Percentiles rank a stretch among this genome's conserved stretches.
phyloP scores from a whole-genome alignment of 1,140 invertebrate species.

The Vanessa tameamea region DNA sequence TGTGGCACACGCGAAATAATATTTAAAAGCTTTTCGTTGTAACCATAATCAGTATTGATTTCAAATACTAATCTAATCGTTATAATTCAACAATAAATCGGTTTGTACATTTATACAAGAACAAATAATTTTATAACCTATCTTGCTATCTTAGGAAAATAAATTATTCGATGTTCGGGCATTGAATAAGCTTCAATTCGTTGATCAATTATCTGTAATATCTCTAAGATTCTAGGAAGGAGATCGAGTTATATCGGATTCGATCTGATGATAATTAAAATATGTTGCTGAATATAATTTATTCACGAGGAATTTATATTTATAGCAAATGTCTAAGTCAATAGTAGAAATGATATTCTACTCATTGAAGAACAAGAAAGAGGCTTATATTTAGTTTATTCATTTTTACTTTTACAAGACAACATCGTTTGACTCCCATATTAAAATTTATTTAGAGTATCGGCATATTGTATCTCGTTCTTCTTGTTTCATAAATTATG shows the following conservation, averaged over 20 bases:
- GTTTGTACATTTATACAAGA: not conserved
- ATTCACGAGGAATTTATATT: not conserved
- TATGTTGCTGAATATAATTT: not conserved
- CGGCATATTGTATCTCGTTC: too few species aligned
- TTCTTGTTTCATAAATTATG: too few species aligned
- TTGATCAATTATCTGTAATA: slow-evolving; percentile 3
- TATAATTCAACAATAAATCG: too few species aligned
- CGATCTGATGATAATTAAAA: slow-evolving; percentile 1
- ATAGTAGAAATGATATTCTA: too few species aligned
- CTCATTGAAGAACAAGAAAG: too few species aligned
- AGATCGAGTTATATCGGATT: not conserved
- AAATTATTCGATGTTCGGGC: not conserved
- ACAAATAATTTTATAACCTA: not conserved
- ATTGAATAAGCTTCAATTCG: not conserved
- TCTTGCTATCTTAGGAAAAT: slow-evolving; percentile 3
- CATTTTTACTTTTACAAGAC: too few species aligned
- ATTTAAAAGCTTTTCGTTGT: slow-evolving; percentile 15
- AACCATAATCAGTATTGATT: slow-evolving; percentile 9
- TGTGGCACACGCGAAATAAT: slow-evolving; percentile 12
- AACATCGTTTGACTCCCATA: too few species aligned
- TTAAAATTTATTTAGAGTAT: too few species aligned
- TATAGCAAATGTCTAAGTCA: not conserved
- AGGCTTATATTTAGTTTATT: too few species aligned
- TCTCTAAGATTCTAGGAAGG: not conserved
- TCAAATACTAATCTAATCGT: not conserved